Evolutionary conservation across 1,140 invertebrate species (phyloP).

Genomic region (Apolygus lucorum): DNA sequence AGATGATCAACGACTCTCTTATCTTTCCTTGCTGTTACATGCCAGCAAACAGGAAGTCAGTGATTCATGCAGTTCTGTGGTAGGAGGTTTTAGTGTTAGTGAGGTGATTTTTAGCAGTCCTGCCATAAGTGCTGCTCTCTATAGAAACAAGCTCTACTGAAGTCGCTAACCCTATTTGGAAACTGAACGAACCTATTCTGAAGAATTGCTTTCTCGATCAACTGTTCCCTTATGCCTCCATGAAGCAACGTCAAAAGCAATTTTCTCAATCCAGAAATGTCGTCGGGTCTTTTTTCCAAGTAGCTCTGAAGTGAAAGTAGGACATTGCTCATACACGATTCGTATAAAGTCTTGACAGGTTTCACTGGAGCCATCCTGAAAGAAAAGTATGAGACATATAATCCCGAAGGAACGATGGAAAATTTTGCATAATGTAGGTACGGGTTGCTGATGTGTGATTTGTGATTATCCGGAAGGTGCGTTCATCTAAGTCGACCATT

Average conservation of each 20-base stretch:
- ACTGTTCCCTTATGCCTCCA: constrained; percentile 24
- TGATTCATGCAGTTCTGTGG: background rate
- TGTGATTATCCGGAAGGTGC: no score
- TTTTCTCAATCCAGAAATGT: constrained; percentile 18
- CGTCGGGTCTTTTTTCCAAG: constrained; percentile 2
- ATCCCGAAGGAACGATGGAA: no score
- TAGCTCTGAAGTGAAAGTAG: constrained; percentile 18
- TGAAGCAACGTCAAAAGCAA: constrained; percentile 18
- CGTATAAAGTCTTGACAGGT: constrained; percentile 19
- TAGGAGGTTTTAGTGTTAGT: no score
- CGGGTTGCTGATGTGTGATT: no score
- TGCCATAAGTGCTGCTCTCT: no score
- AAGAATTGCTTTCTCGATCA: constrained; percentile 25
- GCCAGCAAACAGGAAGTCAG: background rate
- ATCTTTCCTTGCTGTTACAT: background rate
- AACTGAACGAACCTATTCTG: constrained; percentile 11
- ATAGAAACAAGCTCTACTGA: no score
- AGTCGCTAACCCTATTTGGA: background rate
- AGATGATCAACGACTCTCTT: background rate
- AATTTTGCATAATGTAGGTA: no score
- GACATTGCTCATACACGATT: constrained; percentile 4
- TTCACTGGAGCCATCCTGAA: constrained; percentile 23
- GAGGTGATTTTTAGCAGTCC: no score
- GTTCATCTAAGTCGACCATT: no score
- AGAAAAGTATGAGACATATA: no score